Conservation (phyloP, 2,888 invertebrate genomes). For the Erebia palarica region DNA sequence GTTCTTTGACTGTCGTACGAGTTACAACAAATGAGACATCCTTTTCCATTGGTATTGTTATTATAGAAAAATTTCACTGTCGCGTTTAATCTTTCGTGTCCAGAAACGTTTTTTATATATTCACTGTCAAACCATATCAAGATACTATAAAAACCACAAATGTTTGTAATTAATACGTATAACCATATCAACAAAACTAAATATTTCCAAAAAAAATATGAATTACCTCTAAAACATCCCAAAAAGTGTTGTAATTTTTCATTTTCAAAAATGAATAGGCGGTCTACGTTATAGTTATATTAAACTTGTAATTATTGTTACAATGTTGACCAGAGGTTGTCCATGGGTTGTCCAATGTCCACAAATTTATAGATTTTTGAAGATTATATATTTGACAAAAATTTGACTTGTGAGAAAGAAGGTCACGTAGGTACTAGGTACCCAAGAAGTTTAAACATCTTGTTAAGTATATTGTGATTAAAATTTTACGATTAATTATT, state of each 20-base stretch:
- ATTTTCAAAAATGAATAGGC: neutral
- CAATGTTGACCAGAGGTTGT: no score
- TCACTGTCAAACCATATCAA: no score
- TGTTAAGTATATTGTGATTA: no score
- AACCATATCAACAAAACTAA: no score
- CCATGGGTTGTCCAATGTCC: neutral
- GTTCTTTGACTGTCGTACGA: conserved; percentile 49
- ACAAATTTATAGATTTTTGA: conserved; percentile 2
- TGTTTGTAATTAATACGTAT: no score
- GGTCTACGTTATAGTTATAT: neutral
- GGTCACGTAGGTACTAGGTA: neutral
- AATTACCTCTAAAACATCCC: conserved; percentile 51
- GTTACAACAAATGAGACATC: conserved; percentile 29
- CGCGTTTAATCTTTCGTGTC: neutral
- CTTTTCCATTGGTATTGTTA: neutral
- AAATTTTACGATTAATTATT: neutral
- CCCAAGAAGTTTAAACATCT: no score
- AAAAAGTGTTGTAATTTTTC: conserved; percentile 52
- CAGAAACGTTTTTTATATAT: no score
- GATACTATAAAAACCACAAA: no score
- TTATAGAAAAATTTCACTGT: neutral
- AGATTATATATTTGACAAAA: neutral
- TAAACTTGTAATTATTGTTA: no score
- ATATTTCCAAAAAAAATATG: neutral
- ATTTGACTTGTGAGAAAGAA: neutral